Percentiles rank a stretch among this genome's conserved stretches.
Evolutionary conservation across 2,888 invertebrate genomes (phyloP).

Genomic region (Aplocera efformata): DNA sequence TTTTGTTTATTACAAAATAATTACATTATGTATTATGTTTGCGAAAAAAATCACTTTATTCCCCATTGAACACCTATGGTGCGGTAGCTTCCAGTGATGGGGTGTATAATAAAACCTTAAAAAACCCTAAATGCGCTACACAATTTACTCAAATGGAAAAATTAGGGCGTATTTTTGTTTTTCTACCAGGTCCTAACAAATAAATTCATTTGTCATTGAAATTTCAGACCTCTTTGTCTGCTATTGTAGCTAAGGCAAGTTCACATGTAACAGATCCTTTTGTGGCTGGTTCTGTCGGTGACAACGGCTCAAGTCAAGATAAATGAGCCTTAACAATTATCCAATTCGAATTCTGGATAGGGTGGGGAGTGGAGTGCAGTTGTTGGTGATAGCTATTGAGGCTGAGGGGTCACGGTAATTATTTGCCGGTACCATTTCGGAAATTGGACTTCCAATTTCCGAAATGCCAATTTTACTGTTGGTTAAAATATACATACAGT

Average conservation of each 20-base stretch:
- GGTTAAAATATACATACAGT: too few species aligned
- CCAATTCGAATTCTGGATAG: conserved; percentile 19
- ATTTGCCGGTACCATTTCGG: conserved; percentile 9
- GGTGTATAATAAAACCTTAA: too few species aligned
- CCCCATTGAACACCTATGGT: too few species aligned
- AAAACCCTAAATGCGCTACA: too few species aligned
- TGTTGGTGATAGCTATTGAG: conserved; percentile 24
- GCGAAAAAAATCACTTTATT: too few species aligned
- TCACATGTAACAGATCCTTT: conserved; percentile 58
- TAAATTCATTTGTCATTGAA: conserved; percentile 11
- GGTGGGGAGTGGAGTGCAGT: conserved; percentile 26
- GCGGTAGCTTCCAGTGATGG: too few species aligned
- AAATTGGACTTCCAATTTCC: too few species aligned
- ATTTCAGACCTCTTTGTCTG: conserved; percentile 25
- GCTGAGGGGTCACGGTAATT: conserved; percentile 17
- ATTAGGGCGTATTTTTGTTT: too few species aligned
- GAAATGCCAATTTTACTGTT: too few species aligned
- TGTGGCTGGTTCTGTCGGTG: conserved; percentile 59
- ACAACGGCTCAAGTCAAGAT: conserved; percentile 62
- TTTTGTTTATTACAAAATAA: too few species aligned
- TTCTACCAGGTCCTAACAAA: conserved; percentile 2
- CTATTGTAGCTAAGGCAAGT: conserved; percentile 34
- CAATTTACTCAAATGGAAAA: too few species aligned
- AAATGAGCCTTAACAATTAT: conserved; percentile 68
- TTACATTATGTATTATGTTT: too few species aligned